Evolutionary conservation across 2,113 vertebrate genomes (phyloP), one percentile per base, ranked within the genome.

Genomic region (Elanus axillaris): DNA sequence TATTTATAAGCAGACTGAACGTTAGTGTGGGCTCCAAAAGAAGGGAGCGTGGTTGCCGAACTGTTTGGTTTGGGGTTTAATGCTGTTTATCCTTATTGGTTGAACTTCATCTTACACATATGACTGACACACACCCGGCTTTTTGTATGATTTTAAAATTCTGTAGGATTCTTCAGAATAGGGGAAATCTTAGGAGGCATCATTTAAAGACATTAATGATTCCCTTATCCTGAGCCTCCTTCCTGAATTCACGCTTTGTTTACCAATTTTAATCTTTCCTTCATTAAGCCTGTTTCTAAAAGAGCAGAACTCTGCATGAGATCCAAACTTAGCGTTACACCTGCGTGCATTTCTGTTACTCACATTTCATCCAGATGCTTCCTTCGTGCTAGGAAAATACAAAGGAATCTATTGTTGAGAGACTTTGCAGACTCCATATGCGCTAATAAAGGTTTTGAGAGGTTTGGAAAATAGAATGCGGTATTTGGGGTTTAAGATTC

Each of bases 331-430:
- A 73, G n/a, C 0, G 1, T 95, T 96, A 94, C 91, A 96, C 86
- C 90, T 97, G 93, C 64, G 66, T 88, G 29, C 22, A 42, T 94
- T 94, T 93, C 68, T 95, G 78, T 91, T 93, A 59, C 79, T 97
- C 95, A 92, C 69, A 79, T 95, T 97, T 96, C 92, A 84, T 90
- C 93, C 89, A 95, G 80, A 86, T 96, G 94, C 89, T 96, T 96
- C 81, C 86, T 94, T 96, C 89, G 5, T 58, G 22, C 43, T 76
- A 47, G 53, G 59, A 91, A 94, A 89, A 91, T 63, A 97, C 85
- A 96, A 93, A 96, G 69, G 66, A 88, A 90, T 81, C 83, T 92
- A 50, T 90, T 96, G 79, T 94, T 64, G 59, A 55, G 90, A 63
- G 78, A 52, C 32, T 93, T 42, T 81, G 74, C 90, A 79, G 79